Evolutionary conservation across 2,888 invertebrate species (phyloP), one percentile per base, ranked within the genome.

Genomic region (Listrodromus nycthemerus): DNA sequence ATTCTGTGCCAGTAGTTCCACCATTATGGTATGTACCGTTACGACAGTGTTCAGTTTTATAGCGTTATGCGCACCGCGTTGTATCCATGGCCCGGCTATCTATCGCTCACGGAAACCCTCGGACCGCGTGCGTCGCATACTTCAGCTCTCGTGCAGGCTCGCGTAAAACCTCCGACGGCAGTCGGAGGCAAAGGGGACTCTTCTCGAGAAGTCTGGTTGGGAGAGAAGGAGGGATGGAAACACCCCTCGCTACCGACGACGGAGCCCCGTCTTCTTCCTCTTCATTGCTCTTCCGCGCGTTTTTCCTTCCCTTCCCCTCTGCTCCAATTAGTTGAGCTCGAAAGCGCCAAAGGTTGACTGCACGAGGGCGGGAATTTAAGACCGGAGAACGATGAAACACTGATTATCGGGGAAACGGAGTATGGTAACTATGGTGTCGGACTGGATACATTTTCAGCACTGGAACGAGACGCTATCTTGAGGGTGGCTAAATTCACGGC

Each of bases 61-160:
- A 65, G 10, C 58, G 27, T 21, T 69, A 30, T 67, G 69, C 24
- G 61, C 48, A 45, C 19, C 19, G 58, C 55, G 41, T 71, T 66
- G 19, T 27, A 70, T 21, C 37, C 61, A 30, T 80, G 58, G 79
- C 55, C 58, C 70, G 77, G 67, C 83, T 80, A 80, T 80, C 83
- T 77, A 80, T 80, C 83, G 82, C 77, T 85, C 85, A 79, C 82
- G 75, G 61, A 82, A 73, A 67, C 70, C 82, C 66, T 79, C 58
- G 61, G 79, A 63, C 83, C 70, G 84, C 84, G 85, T 85, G 86
- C 85, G 79, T 85, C 80, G 84, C 82, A 86, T 85, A 87, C 82
- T 83, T 76, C 70, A 84, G 41, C 78, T 80, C 66, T 75, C 83
- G 78, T 83, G 83, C 78, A 75, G 70, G 50, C 77, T 63, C 77